These are phyloP conservation scores for Orestias chungarensis DNA, from an alignment of 2,797 vertebrate genomes.

Conservation along the genomic window DNA sequence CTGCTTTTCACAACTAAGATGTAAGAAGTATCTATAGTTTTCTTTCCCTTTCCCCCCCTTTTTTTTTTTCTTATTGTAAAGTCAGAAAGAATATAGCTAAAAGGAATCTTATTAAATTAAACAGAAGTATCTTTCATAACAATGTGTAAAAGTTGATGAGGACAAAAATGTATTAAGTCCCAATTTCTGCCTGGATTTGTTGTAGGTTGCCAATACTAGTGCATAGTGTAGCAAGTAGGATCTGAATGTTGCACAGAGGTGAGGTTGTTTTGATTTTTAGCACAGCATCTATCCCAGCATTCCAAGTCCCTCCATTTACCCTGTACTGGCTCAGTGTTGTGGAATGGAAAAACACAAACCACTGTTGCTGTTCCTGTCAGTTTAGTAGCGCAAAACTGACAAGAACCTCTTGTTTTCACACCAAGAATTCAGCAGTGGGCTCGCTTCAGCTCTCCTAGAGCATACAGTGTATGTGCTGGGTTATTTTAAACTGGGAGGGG, in stretches of 20 bases:
- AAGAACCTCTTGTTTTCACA: constrained; percentile 77
- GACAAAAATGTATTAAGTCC: not conserved
- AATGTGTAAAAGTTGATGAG: not conserved
- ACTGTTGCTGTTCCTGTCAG: constrained; percentile 52
- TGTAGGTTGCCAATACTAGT: not conserved
- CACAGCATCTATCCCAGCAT: constrained; percentile 1
- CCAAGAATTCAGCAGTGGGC: constrained; percentile 68
- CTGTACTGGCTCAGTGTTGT: constrained; percentile 9
- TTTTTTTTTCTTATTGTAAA: no score
- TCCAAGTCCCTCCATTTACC: constrained; percentile 8
- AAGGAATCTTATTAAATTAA: not conserved
- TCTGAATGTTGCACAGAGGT: constrained; percentile 5
- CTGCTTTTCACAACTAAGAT: not conserved
- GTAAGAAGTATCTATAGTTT: no score
- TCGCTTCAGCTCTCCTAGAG: constrained; percentile 70
- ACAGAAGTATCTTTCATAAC: not conserved
- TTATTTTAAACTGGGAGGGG: constrained; percentile 75
- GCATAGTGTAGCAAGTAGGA: not conserved
- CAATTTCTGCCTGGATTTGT: not conserved
- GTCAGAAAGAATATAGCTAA: not conserved
- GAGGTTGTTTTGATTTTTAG: not conserved
- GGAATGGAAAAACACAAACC: constrained; percentile 51
- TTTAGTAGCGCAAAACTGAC: constrained; percentile 63
- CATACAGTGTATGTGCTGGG: constrained; percentile 81
- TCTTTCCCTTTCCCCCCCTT: no score